phyloP scores from a whole-genome alignment of 2,113 vertebrate species.

The Trachemys scripta region DNA sequence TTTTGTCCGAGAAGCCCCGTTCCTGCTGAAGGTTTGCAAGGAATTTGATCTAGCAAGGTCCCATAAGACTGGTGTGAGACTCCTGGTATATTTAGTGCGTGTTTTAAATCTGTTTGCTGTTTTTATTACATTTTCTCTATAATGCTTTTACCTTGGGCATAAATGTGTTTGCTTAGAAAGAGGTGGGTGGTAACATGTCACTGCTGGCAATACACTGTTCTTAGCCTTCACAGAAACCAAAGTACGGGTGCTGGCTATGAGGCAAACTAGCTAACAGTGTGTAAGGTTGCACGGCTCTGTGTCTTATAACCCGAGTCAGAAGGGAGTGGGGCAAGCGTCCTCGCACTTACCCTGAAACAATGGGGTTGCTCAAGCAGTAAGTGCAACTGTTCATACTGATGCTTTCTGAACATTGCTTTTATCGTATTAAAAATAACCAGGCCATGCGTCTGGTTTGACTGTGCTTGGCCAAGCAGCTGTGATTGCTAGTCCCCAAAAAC shows the following conservation, averaged over 20 bases:
- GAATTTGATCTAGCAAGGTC: background rate
- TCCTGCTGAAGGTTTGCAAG: background rate
- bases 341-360: background rate
- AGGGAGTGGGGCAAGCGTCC: background rate
- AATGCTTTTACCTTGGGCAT: background rate
- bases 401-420: background rate
- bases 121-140: background rate
- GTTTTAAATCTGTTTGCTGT: background rate
- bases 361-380: background rate
- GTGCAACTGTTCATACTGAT: background rate
- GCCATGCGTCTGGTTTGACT: background rate
- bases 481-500: background rate
- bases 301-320: background rate
- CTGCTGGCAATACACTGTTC: background rate
- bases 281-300: background rate
- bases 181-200: background rate
- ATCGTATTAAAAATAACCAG: background rate
- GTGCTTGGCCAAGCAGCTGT: background rate
- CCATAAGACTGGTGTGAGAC: background rate
- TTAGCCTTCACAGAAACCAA: background rate
- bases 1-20: background rate
- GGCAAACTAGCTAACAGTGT: background rate
- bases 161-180: background rate
- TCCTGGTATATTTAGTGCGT: background rate
- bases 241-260: background rate